Base-by-base conservation (phyloP, 2,888 invertebrate species). In the Heteropelma amictum region DNA sequence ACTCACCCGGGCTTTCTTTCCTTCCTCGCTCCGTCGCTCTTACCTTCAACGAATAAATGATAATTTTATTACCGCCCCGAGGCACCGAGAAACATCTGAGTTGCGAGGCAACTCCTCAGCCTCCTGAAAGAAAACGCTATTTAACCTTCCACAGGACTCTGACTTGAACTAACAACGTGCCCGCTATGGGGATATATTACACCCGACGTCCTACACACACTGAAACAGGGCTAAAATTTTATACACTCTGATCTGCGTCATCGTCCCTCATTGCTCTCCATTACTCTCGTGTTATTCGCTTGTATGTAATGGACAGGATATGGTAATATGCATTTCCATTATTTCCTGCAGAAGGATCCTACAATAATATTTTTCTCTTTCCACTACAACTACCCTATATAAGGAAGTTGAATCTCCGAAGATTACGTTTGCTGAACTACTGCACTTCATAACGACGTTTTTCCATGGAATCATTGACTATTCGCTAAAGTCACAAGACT, bases 31-130 rank as follows among this genome's bases (percentile, higher is more conserved):
- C 42, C 21, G 17, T 23, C 58, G 51, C 67, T 65, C 63, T 72
- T 78, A 77, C 76, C 77, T 72, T 76, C 80, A 77, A 78, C 84
- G 82, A 83, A 84, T 84, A 84, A 84, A 84, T 84, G 84, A 83
- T 85, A 84, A 84, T 85, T 85, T 85, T 85, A 85, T 85, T 84
- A 82, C 82, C 80, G 74, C 80, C 80, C 81, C 77, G 78, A 79
- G 81, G 83, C 83, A 80, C 76, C 63, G 72, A 79, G 77, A 77
- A 76, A 80, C 76, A 68, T 28, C 47, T 40, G 38, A 61, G 19
- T 60, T 60, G 47, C 76, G 56, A 79, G 68, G 68, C 74, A 82
- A 80, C 82, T 81, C 77, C 80, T 79, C 80, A 78, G 79, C 40
- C 77, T 77, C 77, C 79, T 76, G 8, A 38, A 4, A 33, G 72